Base-by-base conservation (phyloP, 2,113 vertebrate species). In the Microcebus ravelobensis region DNA sequence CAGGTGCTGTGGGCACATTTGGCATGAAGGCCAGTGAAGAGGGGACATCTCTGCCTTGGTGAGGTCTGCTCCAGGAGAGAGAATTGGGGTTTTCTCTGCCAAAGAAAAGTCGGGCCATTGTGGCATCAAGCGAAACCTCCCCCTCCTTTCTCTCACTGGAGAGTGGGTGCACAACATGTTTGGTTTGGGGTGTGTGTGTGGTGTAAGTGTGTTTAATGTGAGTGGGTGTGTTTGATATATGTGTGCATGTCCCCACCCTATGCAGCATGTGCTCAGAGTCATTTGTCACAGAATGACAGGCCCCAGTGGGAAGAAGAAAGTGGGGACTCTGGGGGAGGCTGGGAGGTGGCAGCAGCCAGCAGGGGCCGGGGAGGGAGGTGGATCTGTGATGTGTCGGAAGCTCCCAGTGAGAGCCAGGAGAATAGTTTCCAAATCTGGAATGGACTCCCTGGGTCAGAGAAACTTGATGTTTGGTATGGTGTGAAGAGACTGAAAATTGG, bases 211-310 rank as follows among this genome's bases (percentile, higher is more conserved):
- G 48, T 92, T 76, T 77, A 88, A 84, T 20, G 39, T 70, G 20
- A 42, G 50, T 94, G 84, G 73, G 20, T 73, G n/a, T 90, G 27
- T 96, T 76, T 65, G 21, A 48, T 61, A 39, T 65, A 34, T 73
- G 45, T 4, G 2, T 71, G 36, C 27, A 25, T 92, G n/a, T 84
- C 57, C 59, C 59, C 55, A 70, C 74, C 83, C 70, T 48, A n/a
- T 36, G 9, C 14, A 8, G 83, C 73, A n/a, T 94, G 88, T 96
- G 76, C 48, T 86, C 63, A 74, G 79, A 95, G 91, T 94, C 86
- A 4, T 81, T 97, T 95, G 63, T 93, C 79, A 91, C 21, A 80
- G 81, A 92, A 91, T 87, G 89, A 77, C 82, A 93, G 74, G 31
- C 83, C 25, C 63, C 15, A 86, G 20, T 36, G 73, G 81, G 81